These are phyloP conservation scores for Papilio xuthus DNA, from an alignment of 1,140 invertebrate species.

Conservation along the genomic window DNA sequence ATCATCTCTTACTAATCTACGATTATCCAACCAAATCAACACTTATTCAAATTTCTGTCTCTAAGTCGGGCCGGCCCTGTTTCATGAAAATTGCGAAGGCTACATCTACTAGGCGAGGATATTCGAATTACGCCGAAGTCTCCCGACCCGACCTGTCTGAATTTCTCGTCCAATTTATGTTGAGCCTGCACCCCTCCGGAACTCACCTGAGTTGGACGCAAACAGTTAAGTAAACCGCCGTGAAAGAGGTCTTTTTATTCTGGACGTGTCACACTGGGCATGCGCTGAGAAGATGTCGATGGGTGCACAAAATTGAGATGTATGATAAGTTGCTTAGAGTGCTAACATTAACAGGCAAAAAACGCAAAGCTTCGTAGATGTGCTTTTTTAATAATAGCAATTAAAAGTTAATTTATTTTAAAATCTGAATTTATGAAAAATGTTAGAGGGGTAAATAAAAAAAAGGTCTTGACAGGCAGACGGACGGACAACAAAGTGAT, in stretches of 20 bases:
- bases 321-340: constrained; percentile 39
- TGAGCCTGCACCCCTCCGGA: constrained; percentile 36
- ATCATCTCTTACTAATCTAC: background rate
- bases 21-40: background rate
- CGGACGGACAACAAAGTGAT: no score
- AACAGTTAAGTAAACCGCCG: background rate
- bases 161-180: constrained; percentile 33
- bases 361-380: background rate
- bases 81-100: constrained; percentile 45
- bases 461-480: no score
- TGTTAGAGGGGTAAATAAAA: no score
- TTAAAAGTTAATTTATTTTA: background rate
- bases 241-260: constrained; percentile 25
- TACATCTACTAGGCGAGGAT: constrained; percentile 37
- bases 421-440: background rate
- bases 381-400: background rate
- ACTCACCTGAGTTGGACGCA: background rate
- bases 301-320: constrained; percentile 43
- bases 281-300: constrained; percentile 44
- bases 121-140: constrained; percentile 36
- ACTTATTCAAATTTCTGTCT: background rate
- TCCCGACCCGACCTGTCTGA: constrained; percentile 37
- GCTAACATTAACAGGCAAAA: background rate
- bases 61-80: constrained; percentile 47
- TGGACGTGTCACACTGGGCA: constrained; percentile 42